Conservation (phyloP, 1,140 invertebrate genomes). For the Drosophila pseudoananassae region DNA sequence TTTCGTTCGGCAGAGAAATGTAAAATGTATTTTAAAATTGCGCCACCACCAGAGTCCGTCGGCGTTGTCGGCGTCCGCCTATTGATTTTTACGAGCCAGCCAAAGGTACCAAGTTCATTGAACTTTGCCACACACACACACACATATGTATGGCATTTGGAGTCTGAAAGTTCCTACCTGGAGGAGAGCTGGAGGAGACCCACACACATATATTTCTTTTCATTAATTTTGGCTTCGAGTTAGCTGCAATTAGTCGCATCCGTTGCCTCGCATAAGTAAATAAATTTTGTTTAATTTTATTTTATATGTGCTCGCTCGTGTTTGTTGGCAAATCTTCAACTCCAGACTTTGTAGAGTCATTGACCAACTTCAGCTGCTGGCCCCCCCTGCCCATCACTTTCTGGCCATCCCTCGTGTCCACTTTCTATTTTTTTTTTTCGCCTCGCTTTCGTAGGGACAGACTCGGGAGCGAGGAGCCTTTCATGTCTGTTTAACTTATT, state of each 20-base stretch:
- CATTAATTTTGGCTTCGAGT: constrained; percentile 66
- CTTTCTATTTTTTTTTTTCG: constrained; percentile 39
- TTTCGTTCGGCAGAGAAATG: constrained; percentile 51
- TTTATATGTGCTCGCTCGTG: constrained; percentile 23
- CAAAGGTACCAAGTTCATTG: constrained; percentile 70
- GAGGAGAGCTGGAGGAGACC: constrained; percentile 9
- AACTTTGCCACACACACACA: constrained; percentile 36
- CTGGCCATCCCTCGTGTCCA: constrained; percentile 30
- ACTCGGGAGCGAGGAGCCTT: constrained; percentile 24
- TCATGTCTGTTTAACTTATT: constrained; percentile 68
- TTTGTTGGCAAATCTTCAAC: constrained; percentile 54
- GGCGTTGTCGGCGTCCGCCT: constrained; percentile 31
- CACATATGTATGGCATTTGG: neutral
- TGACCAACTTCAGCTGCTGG: constrained; percentile 43
- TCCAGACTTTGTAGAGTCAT: constrained; percentile 58
- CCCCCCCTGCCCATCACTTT: neutral
- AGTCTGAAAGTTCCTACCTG: constrained; percentile 33
- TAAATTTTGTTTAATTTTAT: constrained; percentile 56
- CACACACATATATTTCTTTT: constrained; percentile 48
- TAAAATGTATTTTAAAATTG: constrained; percentile 71
- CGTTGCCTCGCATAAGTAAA: constrained; percentile 48
- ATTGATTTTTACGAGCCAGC: constrained; percentile 73
- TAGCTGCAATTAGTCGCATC: constrained; percentile 75
- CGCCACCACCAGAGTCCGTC: constrained; percentile 20
- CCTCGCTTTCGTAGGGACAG: constrained; percentile 44